Base-by-base conservation (phyloP, 1,140 invertebrate genomes). In the Brachionus angularis region DNA sequence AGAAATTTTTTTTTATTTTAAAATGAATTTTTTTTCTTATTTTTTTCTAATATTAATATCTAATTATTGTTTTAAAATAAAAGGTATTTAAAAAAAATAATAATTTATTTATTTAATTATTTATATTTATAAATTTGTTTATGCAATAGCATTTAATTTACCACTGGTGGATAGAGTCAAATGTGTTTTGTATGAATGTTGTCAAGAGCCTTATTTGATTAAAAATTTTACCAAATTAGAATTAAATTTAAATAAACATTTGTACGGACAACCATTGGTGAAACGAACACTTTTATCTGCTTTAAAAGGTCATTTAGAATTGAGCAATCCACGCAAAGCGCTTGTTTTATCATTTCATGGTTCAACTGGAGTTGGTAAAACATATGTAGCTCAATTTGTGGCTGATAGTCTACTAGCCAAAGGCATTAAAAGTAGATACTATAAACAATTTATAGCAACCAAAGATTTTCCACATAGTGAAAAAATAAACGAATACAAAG, bases 381-480 rank as follows among this genome's bases (percentile, higher is more conserved):
- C 90, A 79, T 91, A 87, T 85, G 87, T 92, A 10, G 81, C 87
- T 14, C 85, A 85, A 61, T 86, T 93, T 76, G 88, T 97, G 73
- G 89, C 87, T 8, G 82, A 89, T 34, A 83, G 86, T 73, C 76
- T 96, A 2, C 96, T 86, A 78, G 79, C 79, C 55, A 80, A 87
- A 44, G 91, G 91, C 1, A 80, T 85, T 71, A 78, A 88, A 16
- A 94, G 91, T 79, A 80, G 85, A 74, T 91, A 85, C 86, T 89
- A 91, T 3, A 87, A 92, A 78, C 82, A 89, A 72, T 92, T 89
- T 77, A 86, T 88, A 78, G 88, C 90, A 0, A 86, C 89, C 33
- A 83, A 87, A 72, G 86, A 91, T 76, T 94, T 95, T 84, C 86
- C 88, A 7, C 77, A 85, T 74, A 75, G 82, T 61, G 61, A 73